A percentile compares a stretch with the other conserved stretches of the same genome.
These are phyloP conservation scores for Oncorhynchus tshawytscha DNA, from an alignment of 2,113 vertebrate genomes.

Conservation along the genomic window DNA sequence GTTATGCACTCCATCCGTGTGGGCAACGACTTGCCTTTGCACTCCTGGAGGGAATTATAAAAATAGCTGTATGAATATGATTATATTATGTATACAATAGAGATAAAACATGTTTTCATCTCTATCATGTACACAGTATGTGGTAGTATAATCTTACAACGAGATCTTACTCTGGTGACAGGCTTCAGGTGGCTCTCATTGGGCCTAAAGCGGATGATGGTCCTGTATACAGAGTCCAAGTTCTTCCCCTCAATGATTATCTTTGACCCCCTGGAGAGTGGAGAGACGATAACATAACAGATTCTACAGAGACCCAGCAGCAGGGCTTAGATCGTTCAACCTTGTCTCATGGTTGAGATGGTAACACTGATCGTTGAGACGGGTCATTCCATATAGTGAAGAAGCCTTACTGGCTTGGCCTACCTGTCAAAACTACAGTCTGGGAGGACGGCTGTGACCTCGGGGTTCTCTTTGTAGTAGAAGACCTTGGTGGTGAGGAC, in stretches of 20 bases:
- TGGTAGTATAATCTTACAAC: no score
- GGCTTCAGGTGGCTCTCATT: conserved; percentile 75
- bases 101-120: no score
- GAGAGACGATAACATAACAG: background rate
- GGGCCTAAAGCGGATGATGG: conserved; percentile 77
- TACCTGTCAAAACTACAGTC: conserved; percentile 84
- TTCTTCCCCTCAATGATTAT: conserved; percentile 82
- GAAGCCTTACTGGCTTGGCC: background rate
- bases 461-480: conserved; percentile 82
- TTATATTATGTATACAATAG: no score
- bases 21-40: conserved; percentile 54
- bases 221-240: conserved; percentile 83
- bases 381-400: background rate
- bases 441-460: conserved; percentile 74
- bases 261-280: conserved; percentile 75
- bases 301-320: background rate
- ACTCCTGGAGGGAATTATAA: conserved; percentile 64
- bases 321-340: background rate
- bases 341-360: background rate
- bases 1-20: conserved; percentile 75
- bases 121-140: no score
- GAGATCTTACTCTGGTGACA: conserved; percentile 55
- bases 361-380: background rate
- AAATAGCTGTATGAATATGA: background rate
- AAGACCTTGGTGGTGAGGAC: conserved; percentile 80